Percentiles rank a stretch among this genome's conserved stretches.
phyloP scores from a whole-genome alignment of 2,888 invertebrate species.

The Agrotis puta region DNA sequence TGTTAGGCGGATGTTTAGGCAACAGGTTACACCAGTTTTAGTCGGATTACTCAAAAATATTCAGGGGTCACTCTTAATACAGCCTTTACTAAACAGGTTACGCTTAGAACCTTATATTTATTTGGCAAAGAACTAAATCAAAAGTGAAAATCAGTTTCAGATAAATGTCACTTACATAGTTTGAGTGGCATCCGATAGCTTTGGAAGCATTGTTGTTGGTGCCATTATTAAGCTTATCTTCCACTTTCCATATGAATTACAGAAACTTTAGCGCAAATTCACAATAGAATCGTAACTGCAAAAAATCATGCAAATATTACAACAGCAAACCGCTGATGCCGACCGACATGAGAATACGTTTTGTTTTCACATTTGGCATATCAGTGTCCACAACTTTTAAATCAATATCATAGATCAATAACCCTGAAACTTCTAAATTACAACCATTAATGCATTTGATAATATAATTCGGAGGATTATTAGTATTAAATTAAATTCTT shows the following conservation, averaged over 20 bases:
- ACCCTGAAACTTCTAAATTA: not conserved
- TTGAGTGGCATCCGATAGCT: constrained; percentile 86
- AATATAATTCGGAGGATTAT: not conserved
- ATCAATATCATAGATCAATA: not conserved
- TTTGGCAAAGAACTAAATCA: constrained; percentile 52
- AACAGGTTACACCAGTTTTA: constrained; percentile 59
- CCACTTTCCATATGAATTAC: constrained; percentile 81
- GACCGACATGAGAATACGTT: constrained; percentile 82
- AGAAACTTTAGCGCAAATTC: constrained; percentile 64
- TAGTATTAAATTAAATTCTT: not conserved
- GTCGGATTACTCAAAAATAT: not conserved
- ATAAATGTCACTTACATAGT: constrained; percentile 84
- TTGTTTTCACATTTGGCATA: constrained; percentile 56
- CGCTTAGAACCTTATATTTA: constrained; percentile 30
- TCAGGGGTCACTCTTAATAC: not conserved
- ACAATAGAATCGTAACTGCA: constrained; percentile 72
- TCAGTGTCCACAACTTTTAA: not conserved
- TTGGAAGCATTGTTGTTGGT: constrained; percentile 85
- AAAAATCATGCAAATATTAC: constrained; percentile 77
- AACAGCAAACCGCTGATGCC: constrained; percentile 82
- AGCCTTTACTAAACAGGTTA: constrained; percentile 1
- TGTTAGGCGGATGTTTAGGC: constrained; percentile 44
- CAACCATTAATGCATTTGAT: rapidly evolving
- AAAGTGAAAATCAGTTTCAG: constrained; percentile 56
- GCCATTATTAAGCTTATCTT: constrained; percentile 79